Percentiles rank a stretch among this genome's conserved stretches.
Conservation (phyloP, 2,797 vertebrate species). For the Discoglossus pictus region DNA sequence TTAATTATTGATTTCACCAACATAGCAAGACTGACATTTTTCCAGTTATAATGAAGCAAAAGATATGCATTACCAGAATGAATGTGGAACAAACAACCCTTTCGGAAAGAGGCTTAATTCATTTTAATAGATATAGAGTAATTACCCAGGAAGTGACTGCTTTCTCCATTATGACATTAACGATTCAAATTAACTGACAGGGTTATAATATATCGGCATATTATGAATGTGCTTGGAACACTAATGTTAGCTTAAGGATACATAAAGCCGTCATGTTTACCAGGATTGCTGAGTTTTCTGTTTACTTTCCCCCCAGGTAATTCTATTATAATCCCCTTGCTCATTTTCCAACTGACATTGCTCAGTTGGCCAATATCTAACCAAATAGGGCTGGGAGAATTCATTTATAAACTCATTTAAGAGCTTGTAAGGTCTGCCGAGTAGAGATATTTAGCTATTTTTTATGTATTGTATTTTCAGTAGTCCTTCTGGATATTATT, state of each 20-base stretch:
- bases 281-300: slow-evolving; percentile 15
- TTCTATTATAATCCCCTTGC: slow-evolving; percentile 22
- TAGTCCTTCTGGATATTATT: slow-evolving; percentile 11
- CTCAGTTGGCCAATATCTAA: background rate
- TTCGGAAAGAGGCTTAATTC: slow-evolving; percentile 66
- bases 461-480: slow-evolving; percentile 5
- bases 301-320: slow-evolving; percentile 29
- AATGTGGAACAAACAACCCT: slow-evolving; percentile 66
- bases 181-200: slow-evolving; percentile 62
- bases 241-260: slow-evolving; percentile 48
- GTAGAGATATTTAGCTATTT: slow-evolving; percentile 6
- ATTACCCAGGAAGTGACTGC: slow-evolving; percentile 66
- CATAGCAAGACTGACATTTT: slow-evolving; percentile 66
- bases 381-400: background rate
- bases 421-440: background rate
- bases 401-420: slow-evolving; percentile 12
- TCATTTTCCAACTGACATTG: slow-evolving; percentile 2
- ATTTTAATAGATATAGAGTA: slow-evolving; percentile 68
- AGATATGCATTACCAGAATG: slow-evolving; percentile 64
- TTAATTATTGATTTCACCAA: slow-evolving; percentile 73
- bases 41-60: slow-evolving; percentile 66
- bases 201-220: slow-evolving; percentile 37
- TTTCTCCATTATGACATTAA: slow-evolving; percentile 65
- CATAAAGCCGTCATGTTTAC: slow-evolving; percentile 55
- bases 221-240: slow-evolving; percentile 48